Conservation (phyloP, 2,888 invertebrate species). For the Cerastis leucographa region DNA sequence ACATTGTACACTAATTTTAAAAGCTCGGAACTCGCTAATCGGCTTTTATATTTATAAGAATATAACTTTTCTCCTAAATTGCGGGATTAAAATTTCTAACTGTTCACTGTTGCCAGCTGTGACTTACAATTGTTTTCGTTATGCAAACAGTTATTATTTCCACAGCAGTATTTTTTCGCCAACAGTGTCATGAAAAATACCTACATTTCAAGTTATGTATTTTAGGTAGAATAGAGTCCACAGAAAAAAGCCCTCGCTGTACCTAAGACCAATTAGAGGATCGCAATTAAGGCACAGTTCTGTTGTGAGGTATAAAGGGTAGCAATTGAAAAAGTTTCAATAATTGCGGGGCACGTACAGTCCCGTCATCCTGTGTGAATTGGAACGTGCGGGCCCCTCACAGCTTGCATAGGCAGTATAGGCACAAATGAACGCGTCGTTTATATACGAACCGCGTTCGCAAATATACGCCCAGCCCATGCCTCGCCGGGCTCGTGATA, state of each 20-base stretch:
- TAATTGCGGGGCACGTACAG: slow-evolving; percentile 69
- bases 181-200: slow-evolving; percentile 6
- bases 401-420: slow-evolving; percentile 59
- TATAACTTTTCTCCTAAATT: slow-evolving; percentile 43
- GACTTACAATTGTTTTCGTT: slow-evolving; percentile 30
- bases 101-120: slow-evolving; percentile 31
- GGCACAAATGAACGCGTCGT: slow-evolving; percentile 59
- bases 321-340: slow-evolving; percentile 79
- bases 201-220: slow-evolving; percentile 1
- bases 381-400: slow-evolving; percentile 70
- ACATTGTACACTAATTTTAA: slow-evolving; percentile 51
- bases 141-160: slow-evolving; percentile 31
- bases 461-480: slow-evolving; percentile 49
- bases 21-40: slow-evolving; percentile 56
- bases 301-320: slow-evolving; percentile 64
- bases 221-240: slow-evolving; percentile 25
- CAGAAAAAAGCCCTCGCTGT: slow-evolving; percentile 20
- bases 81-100: slow-evolving; percentile 40
- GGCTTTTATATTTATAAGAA: slow-evolving; percentile 51
- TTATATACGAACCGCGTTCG: slow-evolving; percentile 49
- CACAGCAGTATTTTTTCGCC: slow-evolving; percentile 5
- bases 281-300: slow-evolving; percentile 61
- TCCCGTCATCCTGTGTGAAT: slow-evolving; percentile 64
- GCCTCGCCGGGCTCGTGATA: slow-evolving; percentile 38
- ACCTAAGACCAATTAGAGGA: slow-evolving; percentile 40